phyloP scores from a whole-genome alignment of 2,888 invertebrate genomes.

The Dorcus parallelipipedus region DNA sequence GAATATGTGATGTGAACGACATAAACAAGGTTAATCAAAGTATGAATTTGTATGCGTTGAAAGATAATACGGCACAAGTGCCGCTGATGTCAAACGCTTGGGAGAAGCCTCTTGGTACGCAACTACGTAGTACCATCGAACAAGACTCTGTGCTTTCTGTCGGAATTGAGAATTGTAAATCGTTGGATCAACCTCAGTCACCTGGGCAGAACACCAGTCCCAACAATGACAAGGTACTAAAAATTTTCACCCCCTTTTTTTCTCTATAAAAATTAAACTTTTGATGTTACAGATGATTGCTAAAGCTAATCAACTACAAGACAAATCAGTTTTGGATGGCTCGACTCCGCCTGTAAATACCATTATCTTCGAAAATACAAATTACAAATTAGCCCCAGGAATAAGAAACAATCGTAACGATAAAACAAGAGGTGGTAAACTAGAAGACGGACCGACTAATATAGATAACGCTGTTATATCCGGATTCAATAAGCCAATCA shows the following conservation, averaged over 20 bases:
- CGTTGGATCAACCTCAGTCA: constrained; percentile 41
- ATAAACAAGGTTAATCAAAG: constrained; percentile 48
- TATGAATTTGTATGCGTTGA: constrained; percentile 39
- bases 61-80: constrained; percentile 58
- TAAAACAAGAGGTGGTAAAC: constrained; percentile 57
- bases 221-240: constrained; percentile 37
- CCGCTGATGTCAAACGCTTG: constrained; percentile 72
- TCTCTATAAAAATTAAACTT: neutral
- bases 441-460: constrained; percentile 51
- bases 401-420: constrained; percentile 53
- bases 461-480: constrained; percentile 44
- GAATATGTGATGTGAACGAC: constrained; percentile 51
- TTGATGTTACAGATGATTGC: constrained; percentile 29
- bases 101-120: constrained; percentile 78
- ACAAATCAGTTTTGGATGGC: constrained; percentile 63
- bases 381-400: constrained; percentile 75
- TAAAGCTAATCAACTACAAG: constrained; percentile 38
- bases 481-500: constrained; percentile 51
- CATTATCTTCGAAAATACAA: constrained; percentile 89
- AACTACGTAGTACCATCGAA: constrained; percentile 57
- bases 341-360: constrained; percentile 80
- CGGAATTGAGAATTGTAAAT: constrained; percentile 40
- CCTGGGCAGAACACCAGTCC: constrained; percentile 55
- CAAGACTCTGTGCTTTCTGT: constrained; percentile 38
- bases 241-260: neutral